Conservation (phyloP, 2,888 invertebrate genomes). For the Digitonthophagus gazella region DNA sequence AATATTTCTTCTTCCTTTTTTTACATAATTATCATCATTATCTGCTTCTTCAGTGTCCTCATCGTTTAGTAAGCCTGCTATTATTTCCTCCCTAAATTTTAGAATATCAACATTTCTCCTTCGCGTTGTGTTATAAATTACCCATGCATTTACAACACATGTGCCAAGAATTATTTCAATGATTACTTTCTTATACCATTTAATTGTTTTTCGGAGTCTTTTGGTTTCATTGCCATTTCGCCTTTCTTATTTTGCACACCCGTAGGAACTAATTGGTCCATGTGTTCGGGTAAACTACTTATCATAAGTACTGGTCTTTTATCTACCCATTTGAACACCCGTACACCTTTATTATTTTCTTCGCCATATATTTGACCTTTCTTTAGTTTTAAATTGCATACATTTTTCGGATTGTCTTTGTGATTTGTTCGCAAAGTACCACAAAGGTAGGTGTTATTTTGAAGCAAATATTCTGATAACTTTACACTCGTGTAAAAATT, state of each 20-base stretch:
- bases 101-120: constrained; percentile 2
- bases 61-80: constrained; percentile 1
- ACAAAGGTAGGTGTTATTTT: constrained; percentile 9
- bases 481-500: constrained; percentile 38
- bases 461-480: constrained; percentile 27
- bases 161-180: not conserved
- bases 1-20: constrained; percentile 5
- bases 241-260: constrained; percentile 1
- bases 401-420: constrained; percentile 17
- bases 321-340: constrained; percentile 19
- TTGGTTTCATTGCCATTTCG: constrained; percentile 8
- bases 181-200: not conserved
- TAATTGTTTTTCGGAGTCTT: constrained; percentile 3
- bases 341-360: not conserved
- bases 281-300: constrained; percentile 3
- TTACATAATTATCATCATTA: constrained; percentile 2
- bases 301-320: constrained; percentile 19
- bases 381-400: constrained; percentile 7
- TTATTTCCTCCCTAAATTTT: constrained; percentile 3
- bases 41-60: constrained; percentile 3
- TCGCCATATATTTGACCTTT: constrained; percentile 13
- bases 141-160: not conserved
- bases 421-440: constrained; percentile 6
- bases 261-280: not conserved
- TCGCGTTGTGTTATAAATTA: constrained; percentile 2